phyloP scores from a whole-genome alignment of 2,797 vertebrate species.

The Lagorchestes hirsutus region DNA sequence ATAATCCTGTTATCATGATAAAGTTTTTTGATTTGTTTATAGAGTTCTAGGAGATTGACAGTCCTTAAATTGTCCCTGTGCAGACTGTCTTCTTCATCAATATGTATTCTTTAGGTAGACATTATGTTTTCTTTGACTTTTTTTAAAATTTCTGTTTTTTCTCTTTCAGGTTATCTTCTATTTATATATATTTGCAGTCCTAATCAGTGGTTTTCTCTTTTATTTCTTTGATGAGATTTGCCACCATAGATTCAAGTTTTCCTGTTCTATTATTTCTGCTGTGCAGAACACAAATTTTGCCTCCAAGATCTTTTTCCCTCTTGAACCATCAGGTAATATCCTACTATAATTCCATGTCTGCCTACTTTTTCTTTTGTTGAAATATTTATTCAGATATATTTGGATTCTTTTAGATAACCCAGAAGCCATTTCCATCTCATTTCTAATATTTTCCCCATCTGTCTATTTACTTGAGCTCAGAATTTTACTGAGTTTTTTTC shows the following conservation, averaged over 20 bases:
- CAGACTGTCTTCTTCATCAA: neutral
- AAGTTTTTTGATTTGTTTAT: neutral
- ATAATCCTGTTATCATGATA: too few relatives aligned
- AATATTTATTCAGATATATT: neutral
- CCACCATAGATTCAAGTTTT: neutral
- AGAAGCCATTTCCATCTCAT: neutral
- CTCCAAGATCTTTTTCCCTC: neutral
- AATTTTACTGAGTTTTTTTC: neutral
- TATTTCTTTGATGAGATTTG: too few relatives aligned
- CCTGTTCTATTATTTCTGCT: neutral
- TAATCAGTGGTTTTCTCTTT: too few relatives aligned
- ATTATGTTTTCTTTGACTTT: neutral
- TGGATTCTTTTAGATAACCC: neutral
- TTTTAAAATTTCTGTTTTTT: too few relatives aligned
- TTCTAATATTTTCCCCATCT: neutral
- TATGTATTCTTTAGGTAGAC: too few relatives aligned
- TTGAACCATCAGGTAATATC: neutral
- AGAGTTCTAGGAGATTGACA: neutral
- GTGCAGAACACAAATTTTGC: neutral
- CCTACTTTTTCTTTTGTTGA: neutral
- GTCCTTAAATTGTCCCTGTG: neutral
- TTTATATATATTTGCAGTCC: too few relatives aligned
- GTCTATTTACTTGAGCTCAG: neutral
- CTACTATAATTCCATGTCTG: neutral
- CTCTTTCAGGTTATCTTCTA: too few relatives aligned